Percentiles rank a stretch among this genome's conserved stretches.
Conservation (phyloP, 2,888 invertebrate species). For the Nomada ferruginata region DNA sequence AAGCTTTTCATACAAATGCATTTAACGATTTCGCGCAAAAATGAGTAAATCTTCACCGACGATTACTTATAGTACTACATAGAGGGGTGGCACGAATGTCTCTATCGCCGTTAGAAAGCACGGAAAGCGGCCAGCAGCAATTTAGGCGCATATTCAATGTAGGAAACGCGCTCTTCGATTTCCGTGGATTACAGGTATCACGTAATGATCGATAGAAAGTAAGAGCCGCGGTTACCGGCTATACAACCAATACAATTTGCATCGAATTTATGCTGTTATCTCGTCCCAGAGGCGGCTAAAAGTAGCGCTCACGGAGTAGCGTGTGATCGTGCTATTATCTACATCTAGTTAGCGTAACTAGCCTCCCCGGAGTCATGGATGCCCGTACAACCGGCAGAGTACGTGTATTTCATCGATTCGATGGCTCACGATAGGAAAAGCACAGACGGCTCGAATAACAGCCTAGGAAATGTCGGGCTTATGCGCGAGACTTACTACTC, state of each 20-base stretch:
- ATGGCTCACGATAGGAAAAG: slow-evolving; percentile 46
- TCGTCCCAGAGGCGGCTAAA: slow-evolving; percentile 14
- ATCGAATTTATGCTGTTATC: slow-evolving; percentile 48
- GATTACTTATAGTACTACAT: too few species aligned
- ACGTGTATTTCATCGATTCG: slow-evolving; percentile 63
- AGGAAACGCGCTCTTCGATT: slow-evolving; percentile 17
- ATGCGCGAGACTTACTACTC: slow-evolving; percentile 27
- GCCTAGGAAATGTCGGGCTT: slow-evolving; percentile 26
- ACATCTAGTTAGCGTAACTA: slow-evolving; percentile 47
- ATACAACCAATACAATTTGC: slow-evolving; percentile 58
- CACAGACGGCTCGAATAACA: slow-evolving; percentile 43
- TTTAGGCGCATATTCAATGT: slow-evolving; percentile 6
- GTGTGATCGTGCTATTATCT: slow-evolving; percentile 56
- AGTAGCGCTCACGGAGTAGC: slow-evolving; percentile 21
- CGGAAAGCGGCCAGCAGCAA: neutral
- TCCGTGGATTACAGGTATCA: slow-evolving; percentile 42
- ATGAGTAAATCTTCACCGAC: too few species aligned
- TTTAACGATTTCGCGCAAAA: too few species aligned
- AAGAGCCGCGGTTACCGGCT: slow-evolving; percentile 44
- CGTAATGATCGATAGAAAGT: slow-evolving; percentile 45
- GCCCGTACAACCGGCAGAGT: slow-evolving; percentile 59
- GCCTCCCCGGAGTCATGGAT: slow-evolving; percentile 59
- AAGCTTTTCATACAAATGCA: too few species aligned
- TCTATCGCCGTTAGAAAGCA: neutral
- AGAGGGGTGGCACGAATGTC: neutral